Evolutionary conservation across 2,888 invertebrate species (phyloP).

Genomic region (Pachymerium ferrugineum): DNA sequence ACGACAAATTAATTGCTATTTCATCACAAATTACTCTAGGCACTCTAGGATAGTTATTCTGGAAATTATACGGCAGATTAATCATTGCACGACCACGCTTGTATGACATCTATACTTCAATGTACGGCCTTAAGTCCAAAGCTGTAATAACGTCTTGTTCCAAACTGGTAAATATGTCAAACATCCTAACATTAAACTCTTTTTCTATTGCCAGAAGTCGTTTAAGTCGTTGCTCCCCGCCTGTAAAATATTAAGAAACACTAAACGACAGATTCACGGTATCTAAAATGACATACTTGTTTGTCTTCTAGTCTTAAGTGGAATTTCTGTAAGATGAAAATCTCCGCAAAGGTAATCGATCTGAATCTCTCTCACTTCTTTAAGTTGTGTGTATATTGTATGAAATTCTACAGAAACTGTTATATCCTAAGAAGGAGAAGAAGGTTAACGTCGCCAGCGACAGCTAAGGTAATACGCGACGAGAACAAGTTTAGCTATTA

Average conservation of each 20-base stretch:
- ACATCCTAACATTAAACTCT: not conserved
- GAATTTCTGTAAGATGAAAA: not conserved
- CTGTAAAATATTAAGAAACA: not conserved
- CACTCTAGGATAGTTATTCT: constrained; percentile 6
- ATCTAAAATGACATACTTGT: no score
- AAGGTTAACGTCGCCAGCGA: no score
- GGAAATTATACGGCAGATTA: not conserved
- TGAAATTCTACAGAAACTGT: not conserved
- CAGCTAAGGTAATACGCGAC: no score
- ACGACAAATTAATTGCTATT: not conserved
- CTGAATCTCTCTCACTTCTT: not conserved
- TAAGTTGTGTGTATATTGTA: not conserved
- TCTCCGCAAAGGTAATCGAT: not conserved
- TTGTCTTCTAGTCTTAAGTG: not conserved
- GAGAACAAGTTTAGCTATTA: no score
- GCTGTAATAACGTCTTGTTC: not conserved
- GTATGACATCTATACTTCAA: not conserved
- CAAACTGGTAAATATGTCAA: not conserved
- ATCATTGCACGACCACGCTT: not conserved
- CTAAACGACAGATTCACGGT: no score
- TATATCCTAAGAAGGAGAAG: not conserved
- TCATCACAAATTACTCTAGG: not conserved
- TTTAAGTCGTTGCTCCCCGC: not conserved
- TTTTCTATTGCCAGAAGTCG: not conserved
- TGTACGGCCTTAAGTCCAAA: not conserved